Base-by-base conservation (phyloP, 2,113 vertebrate genomes). In the Podarcis cretensis region DNA sequence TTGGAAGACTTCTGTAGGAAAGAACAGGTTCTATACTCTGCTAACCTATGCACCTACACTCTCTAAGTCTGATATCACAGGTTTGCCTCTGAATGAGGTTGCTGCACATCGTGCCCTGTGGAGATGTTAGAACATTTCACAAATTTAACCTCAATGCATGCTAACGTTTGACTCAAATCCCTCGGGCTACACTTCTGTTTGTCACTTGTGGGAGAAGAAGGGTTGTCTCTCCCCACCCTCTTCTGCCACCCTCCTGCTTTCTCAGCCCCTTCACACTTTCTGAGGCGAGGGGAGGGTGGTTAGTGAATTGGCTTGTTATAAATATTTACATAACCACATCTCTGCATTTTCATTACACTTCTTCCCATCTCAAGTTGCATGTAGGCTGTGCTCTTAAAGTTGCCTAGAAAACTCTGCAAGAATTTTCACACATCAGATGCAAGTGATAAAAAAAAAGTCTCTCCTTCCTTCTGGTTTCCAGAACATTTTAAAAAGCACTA, bases 281-380 rank as follows among this genome's bases (percentile, higher is more conserved):
- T 10, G 40, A 71, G 66, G 66, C 4, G 27, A 71, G 27, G 65
- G 21, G 27, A 32, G 18, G 43, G 43, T 23, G 37, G 10, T 9
- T 5, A n/a, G n/a, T 23, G 85, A 48, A 40, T 5, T 21, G 8
- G 37, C 20, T 65, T 43, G 74, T 23, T 78, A 86, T 68, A 68
- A 79, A 78, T 86, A 86, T 78, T 79, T 78, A 86, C 85, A 78
- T 79, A 86, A 68, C 37, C 63, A 21, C 37, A 14, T 78, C 59
- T 79, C 75, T 68, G 21, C 59, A 77, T 77, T 78, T 86, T 7
- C 59, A 79, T 86, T 32, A 48, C 85, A 79, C 84, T 2, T 14
- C 54, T 79, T 32, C 43, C 23, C 75, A 23, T 66, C 35, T 63
- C 57, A n/a, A 35, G 8, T 3, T 20, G 40, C 57, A 66, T 23